These are phyloP conservation scores for Acanthis flammea DNA, from an alignment of 2,797 vertebrate genomes.

Conservation along the genomic window DNA sequence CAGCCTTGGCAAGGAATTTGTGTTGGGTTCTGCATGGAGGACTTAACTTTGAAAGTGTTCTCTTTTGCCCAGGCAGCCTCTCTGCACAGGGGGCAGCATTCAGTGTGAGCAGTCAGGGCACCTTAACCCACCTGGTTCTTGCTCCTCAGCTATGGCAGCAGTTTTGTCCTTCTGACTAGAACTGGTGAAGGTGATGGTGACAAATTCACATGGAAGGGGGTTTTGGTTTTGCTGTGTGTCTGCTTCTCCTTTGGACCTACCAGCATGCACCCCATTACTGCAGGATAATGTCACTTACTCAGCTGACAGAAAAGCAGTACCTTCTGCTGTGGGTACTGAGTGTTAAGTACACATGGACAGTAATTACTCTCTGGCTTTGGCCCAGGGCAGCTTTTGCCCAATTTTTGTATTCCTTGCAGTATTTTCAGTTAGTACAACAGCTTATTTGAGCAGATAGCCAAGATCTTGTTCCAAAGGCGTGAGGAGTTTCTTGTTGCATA, in stretches of 20 bases:
- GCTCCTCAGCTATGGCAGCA: neutral
- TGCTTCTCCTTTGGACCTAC: neutral
- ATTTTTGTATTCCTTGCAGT: neutral
- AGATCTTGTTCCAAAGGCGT: neutral
- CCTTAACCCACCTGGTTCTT: neutral
- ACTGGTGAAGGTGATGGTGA: neutral
- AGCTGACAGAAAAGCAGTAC: neutral
- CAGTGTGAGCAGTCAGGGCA: neutral
- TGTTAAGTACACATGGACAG: neutral
- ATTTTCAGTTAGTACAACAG: neutral
- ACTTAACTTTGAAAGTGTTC: neutral
- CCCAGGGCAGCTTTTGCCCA: neutral
- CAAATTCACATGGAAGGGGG: accelerated
- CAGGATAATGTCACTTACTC: neutral
- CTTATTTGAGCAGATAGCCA: neutral
- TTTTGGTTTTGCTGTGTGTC: neutral
- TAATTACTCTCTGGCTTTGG: neutral
- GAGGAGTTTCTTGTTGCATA: conserved; percentile 39
- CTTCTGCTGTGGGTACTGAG: neutral
- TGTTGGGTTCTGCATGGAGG: neutral
- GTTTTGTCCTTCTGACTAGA: neutral
- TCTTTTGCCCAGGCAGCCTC: neutral
- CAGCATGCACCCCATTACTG: neutral
- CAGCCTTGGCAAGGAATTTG: accelerated
- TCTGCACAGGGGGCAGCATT: neutral